These are phyloP conservation scores for Poicephalus gulielmi DNA, from an alignment of 2,113 vertebrate genomes.

Conservation along the genomic window DNA sequence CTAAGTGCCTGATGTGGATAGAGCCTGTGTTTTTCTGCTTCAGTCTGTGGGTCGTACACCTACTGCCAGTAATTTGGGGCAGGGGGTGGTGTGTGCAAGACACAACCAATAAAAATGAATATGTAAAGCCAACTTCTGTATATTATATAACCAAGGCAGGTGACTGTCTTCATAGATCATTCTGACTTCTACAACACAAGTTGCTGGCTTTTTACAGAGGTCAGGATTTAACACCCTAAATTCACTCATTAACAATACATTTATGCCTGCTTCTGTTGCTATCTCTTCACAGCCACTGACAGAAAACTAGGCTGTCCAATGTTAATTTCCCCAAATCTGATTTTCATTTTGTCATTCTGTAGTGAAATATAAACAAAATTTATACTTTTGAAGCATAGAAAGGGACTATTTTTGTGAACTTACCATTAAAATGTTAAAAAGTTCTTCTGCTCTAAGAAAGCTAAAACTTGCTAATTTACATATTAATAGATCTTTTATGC, in stretches of 20 bases:
- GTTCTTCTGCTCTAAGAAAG: neutral
- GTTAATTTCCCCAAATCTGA: neutral
- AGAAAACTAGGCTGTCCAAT: neutral
- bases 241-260: neutral
- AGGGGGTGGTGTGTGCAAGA: neutral
- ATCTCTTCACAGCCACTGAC: neutral
- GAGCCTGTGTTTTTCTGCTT: neutral
- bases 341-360: neutral
- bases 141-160: neutral
- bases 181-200: neutral
- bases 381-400: neutral
- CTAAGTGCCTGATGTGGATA: neutral
- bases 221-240: neutral
- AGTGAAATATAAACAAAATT: neutral
- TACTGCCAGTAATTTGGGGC: neutral
- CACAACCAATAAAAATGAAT: neutral
- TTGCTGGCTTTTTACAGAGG: neutral
- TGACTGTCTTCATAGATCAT: neutral
- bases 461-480: constrained; percentile 14
- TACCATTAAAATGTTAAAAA: constrained; percentile 9
- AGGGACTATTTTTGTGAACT: neutral
- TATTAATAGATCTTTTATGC: constrained; percentile 17
- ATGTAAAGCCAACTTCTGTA: neutral
- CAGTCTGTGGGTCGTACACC: neutral
- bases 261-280: neutral